Evolutionary conservation across 2,113 vertebrate genomes (phyloP), one percentile per base, ranked within the genome.

Genomic region (Chauna torquata): DNA sequence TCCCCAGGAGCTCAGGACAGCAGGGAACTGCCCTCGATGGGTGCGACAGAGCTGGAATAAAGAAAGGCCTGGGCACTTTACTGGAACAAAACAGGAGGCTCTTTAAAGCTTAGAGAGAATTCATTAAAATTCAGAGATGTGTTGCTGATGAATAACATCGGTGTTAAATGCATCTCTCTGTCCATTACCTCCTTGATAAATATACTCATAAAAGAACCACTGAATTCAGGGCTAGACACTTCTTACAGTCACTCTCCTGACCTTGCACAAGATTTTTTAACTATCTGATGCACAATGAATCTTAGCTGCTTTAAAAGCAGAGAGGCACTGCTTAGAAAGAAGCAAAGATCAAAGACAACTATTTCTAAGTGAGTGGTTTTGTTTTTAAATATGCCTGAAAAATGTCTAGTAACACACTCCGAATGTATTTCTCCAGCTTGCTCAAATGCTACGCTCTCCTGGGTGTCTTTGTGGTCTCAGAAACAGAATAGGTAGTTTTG

Each of bases 101-200:
- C 77, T 86, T 82, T 62, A 83, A 80, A 89, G 72, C 81, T 83
- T 68, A 83, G 42, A 34, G 66, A 54, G 28, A 50, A n/a, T 47
- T 91, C 68, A 80, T 80, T 76, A 86, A 86, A 96, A 93, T 92
- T 83, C 77, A 86, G 40, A 91, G 42, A 66, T 62, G 20, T 28
- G 13, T 47, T 91, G 47, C 88, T 89, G 68, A 86, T 91, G 30
- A 83, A 54, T 83, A 70, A 82, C 50, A n/a, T 28, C 68, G 76
- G 64, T 61, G 58, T 83, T 86, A 83, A 92, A 91, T 32, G 49
- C 55, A 86, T 50, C 76, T 70, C 38, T 59, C 68, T 62, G 68
- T 42, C 76, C 80, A 82, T 86, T 94, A 86, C 40, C 38, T 88
- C 38, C 69, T 69, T 59, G 20, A 91, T 75, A 91, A 83, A 72